Conservation (phyloP, 2,888 invertebrate genomes). For the Eulithis prunata region DNA sequence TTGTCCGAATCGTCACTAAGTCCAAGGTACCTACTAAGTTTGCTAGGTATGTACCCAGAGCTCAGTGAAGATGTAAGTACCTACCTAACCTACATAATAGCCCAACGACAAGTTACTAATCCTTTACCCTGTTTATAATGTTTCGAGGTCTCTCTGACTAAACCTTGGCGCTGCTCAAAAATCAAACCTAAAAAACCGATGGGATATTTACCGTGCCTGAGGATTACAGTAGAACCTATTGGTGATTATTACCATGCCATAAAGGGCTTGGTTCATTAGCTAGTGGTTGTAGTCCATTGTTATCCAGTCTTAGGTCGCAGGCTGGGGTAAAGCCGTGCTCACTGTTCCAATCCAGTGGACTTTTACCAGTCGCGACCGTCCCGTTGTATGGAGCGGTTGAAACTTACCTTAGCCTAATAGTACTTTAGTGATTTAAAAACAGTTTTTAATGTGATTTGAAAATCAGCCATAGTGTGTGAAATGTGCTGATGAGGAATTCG, state of each 20-base stretch:
- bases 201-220: too few relatives aligned
- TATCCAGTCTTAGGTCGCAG: slow-evolving; percentile 42
- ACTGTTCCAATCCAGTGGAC: slow-evolving; percentile 77
- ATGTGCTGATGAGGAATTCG: not conserved
- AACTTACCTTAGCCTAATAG: slow-evolving; percentile 42
- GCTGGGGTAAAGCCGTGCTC: slow-evolving; percentile 67
- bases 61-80: too few relatives aligned
- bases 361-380: slow-evolving; percentile 68
- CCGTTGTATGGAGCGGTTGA: slow-evolving; percentile 54
- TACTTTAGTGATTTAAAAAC: slow-evolving; percentile 12
- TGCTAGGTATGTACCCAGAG: too few relatives aligned
- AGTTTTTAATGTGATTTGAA: slow-evolving; percentile 11
- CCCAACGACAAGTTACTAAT: too few relatives aligned
- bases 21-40: too few relatives aligned
- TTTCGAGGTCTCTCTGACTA: too few relatives aligned
- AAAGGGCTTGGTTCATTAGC: slow-evolving; percentile 3
- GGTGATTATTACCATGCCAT: slow-evolving; percentile 12
- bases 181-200: too few relatives aligned
- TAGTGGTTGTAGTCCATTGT: slow-evolving; percentile 15
- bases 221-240: too few relatives aligned
- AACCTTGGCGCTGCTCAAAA: too few relatives aligned
- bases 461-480: not conserved
- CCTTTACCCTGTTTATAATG: too few relatives aligned
- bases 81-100: too few relatives aligned
- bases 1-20: too few relatives aligned